phyloP scores from a whole-genome alignment of 92 coral and sea anemone species.

The Diadumene lineata region DNA sequence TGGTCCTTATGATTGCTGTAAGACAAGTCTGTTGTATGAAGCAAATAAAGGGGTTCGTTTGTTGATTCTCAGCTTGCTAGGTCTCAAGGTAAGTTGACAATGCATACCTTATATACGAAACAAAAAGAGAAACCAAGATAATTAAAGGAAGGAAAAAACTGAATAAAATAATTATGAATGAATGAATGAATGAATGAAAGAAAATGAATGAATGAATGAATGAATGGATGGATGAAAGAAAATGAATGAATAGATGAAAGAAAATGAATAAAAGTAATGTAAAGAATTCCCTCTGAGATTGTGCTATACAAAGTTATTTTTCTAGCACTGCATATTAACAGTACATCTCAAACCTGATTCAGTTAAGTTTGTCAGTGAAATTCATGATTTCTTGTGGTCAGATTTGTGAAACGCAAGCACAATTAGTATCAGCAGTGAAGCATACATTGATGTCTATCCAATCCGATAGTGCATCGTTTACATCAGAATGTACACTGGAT shows the following conservation, averaged over 20 bases:
- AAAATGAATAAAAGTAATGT: background rate
- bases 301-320: background rate
- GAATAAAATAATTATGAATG: background rate
- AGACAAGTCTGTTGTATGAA: conserved; percentile 67
- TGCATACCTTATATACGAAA: background rate
- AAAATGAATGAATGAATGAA: background rate
- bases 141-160: background rate
- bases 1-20: conserved; percentile 85
- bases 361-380: background rate
- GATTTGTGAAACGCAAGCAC: conserved; percentile 71
- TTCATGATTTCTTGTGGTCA: conserved; percentile 3
- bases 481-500: conserved; percentile 35
- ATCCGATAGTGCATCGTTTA: conserved; percentile 32
- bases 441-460: conserved; percentile 83
- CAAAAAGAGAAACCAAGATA: background rate
- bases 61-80: conserved; percentile 76
- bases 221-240: background rate
- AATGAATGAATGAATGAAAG: background rate
- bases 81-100: conserved; percentile 64
- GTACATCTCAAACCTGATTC: background rate
- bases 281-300: background rate
- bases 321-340: background rate
- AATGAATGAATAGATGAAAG: background rate
- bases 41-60: conserved; percentile 77
- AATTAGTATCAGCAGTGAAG: conserved; percentile 55